phyloP scores from a whole-genome alignment of 2,797 vertebrate species.

The Acropternis orthonyx region DNA sequence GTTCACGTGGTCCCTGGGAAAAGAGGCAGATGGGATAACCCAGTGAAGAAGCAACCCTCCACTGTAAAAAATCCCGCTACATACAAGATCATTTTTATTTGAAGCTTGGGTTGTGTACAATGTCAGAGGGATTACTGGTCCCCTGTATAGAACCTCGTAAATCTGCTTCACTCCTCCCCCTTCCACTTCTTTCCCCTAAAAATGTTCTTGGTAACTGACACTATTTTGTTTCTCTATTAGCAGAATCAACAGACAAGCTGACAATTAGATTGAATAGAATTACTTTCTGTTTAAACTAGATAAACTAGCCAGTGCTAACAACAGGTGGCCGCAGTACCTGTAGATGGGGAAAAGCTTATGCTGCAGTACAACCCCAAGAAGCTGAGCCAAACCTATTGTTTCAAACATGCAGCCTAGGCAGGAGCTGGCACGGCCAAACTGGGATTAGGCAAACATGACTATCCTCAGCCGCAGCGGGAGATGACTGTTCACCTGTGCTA shows the following conservation, averaged over 20 bases:
- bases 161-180: not conserved
- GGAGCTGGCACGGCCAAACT: not conserved
- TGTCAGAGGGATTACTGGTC: not conserved
- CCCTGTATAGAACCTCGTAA: not conserved
- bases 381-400: not conserved
- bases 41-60: not conserved
- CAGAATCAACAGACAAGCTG: not conserved
- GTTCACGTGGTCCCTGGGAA: not conserved
- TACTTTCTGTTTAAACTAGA: constrained; percentile 52
- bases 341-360: not conserved
- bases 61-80: not conserved
- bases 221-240: not conserved
- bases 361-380: not conserved
- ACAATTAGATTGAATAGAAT: constrained; percentile 49
- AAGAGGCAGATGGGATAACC: not conserved
- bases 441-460: not conserved
- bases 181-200: not conserved
- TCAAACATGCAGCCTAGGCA: not conserved
- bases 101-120: not conserved
- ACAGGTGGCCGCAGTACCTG: not conserved
- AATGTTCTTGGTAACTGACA: constrained; percentile 12
- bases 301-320: constrained; percentile 40
- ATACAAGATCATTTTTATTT: not conserved
- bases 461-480: not conserved
- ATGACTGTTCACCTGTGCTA: not conserved